These are phyloP conservation scores for Myotis brandtii DNA, from an alignment of 2,113 vertebrate species.

Conservation along the genomic window DNA sequence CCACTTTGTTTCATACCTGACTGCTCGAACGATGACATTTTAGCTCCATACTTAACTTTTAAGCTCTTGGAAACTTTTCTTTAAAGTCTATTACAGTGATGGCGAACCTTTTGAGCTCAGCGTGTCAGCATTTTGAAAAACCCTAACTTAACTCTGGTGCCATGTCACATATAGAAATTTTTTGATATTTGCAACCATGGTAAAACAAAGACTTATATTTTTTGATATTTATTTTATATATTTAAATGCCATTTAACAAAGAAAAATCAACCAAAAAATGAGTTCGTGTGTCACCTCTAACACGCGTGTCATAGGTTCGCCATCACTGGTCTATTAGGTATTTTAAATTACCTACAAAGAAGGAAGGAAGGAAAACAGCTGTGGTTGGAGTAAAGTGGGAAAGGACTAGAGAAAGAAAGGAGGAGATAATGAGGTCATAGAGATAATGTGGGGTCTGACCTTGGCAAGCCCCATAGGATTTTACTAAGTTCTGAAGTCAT, in stretches of 20 bases:
- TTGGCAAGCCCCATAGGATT: not conserved
- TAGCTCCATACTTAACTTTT: slow-evolving; percentile 54
- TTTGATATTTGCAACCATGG: no score
- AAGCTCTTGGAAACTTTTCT: slow-evolving; percentile 27
- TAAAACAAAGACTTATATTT: no score
- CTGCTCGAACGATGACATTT: not conserved
- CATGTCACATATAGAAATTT: no score
- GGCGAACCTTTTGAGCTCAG: no score
- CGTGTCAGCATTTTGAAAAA: no score
- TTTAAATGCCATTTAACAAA: no score
- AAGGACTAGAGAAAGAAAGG: not conserved
- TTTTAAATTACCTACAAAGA: not conserved
- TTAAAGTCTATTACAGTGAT: not conserved
- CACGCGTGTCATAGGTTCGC: no score
- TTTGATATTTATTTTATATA: no score
- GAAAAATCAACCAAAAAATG: no score
- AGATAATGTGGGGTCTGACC: not conserved
- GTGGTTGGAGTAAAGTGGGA: not conserved
- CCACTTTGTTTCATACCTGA: slow-evolving; percentile 25
- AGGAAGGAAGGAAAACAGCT: not conserved
- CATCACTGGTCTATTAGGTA: not conserved
- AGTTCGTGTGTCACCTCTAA: no score
- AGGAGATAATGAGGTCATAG: not conserved
- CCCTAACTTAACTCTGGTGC: no score
- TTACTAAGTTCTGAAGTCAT: not conserved